Percentiles rank a stretch among this genome's conserved stretches.
Evolutionary conservation across 1,140 invertebrate species (phyloP).

Genomic region (Drosophila simulans): DNA sequence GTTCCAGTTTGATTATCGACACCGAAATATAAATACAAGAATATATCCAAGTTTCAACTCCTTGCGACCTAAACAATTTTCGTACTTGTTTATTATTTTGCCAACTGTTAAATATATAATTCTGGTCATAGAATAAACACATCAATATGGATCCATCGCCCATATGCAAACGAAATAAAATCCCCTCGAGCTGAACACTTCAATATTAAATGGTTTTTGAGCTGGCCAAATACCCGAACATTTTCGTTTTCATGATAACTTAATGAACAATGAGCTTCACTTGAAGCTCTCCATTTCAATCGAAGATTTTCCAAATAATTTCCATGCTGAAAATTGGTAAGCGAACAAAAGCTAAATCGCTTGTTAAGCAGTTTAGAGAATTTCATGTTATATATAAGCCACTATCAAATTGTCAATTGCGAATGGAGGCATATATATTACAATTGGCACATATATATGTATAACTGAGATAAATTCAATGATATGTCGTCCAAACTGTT

Average conservation of each 20-base stretch:
- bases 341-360: slow-evolving; percentile 8
- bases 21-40: background rate
- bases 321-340: slow-evolving; percentile 1
- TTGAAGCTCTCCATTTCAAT: background rate
- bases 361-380: slow-evolving; percentile 11
- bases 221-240: background rate
- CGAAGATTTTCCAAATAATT: slow-evolving; percentile 17
- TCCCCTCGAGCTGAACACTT: background rate
- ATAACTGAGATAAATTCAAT: slow-evolving; percentile 1
- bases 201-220: background rate
- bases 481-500: slow-evolving; percentile 26
- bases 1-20: too few species aligned
- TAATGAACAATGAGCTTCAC: background rate
- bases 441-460: slow-evolving; percentile 7
- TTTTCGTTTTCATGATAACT: background rate
- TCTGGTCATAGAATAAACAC: background rate
- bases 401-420: slow-evolving; percentile 19
- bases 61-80: background rate
- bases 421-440: slow-evolving; percentile 12
- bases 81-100: background rate
- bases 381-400: slow-evolving; percentile 7
- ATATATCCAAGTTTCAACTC: background rate
- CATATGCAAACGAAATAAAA: background rate
- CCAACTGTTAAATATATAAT: background rate
- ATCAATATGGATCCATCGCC: background rate